A percentile compares a stretch with the other conserved stretches of the same genome.
These are phyloP conservation scores for Coendou prehensilis DNA, from an alignment of 2,797 vertebrate species.

Conservation along the genomic window DNA sequence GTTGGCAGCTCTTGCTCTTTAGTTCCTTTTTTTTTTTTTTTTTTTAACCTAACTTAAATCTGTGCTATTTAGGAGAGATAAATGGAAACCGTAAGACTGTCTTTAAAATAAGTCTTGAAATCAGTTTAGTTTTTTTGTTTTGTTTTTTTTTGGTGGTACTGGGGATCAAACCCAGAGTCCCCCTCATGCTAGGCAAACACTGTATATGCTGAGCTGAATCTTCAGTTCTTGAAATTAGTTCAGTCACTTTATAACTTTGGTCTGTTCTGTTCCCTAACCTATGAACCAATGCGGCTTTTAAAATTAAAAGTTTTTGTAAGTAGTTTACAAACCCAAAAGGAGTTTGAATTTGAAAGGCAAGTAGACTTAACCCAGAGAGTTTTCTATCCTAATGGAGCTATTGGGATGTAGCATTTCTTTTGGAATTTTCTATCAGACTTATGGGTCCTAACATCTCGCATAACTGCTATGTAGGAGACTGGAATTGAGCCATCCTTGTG, in stretches of 20 bases:
- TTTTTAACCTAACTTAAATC: slow-evolving; percentile 65
- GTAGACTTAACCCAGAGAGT: background rate
- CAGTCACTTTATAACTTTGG: slow-evolving; percentile 58
- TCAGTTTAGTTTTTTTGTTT: background rate
- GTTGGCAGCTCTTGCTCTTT: slow-evolving; percentile 35
- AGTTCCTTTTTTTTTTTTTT: slow-evolving; percentile 19
- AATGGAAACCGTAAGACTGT: slow-evolving; percentile 55
- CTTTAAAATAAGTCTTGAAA: slow-evolving; percentile 30
- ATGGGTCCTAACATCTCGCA: background rate
- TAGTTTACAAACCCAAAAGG: slow-evolving; percentile 43
- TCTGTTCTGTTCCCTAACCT: slow-evolving; percentile 42
- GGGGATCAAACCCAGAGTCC: background rate
- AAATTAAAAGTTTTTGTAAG: background rate
- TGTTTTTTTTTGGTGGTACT: background rate
- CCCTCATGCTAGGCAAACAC: background rate
- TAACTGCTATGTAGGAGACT: background rate
- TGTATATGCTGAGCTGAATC: background rate
- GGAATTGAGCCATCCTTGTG: background rate
- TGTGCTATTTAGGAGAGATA: slow-evolving; percentile 45
- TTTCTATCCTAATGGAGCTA: background rate
- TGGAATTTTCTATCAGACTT: slow-evolving; percentile 1
- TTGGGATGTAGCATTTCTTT: background rate
- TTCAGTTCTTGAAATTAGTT: slow-evolving; percentile 23
- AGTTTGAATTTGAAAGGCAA: slow-evolving; percentile 47
- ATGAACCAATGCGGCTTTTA: slow-evolving; percentile 9